phyloP scores from a whole-genome alignment of 1,140 invertebrate species.

The Octopus bimaculoides region DNA sequence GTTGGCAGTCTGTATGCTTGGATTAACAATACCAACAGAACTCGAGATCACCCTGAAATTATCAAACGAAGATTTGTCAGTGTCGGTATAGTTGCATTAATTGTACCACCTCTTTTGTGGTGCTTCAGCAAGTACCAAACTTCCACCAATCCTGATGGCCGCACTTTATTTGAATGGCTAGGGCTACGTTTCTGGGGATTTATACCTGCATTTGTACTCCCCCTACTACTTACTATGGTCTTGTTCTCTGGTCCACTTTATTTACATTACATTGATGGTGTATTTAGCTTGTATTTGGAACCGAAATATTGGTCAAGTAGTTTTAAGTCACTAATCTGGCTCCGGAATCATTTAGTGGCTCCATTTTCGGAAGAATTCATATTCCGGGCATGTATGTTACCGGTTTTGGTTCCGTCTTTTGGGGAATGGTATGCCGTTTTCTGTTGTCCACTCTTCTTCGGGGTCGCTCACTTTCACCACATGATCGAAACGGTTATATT shows the following conservation, averaged over 20 bases:
- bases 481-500: slow-evolving; percentile 74
- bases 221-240: slow-evolving; percentile 77
- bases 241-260: slow-evolving; percentile 45
- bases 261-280: slow-evolving; percentile 49
- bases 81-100: slow-evolving; percentile 74
- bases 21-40: slow-evolving; percentile 26
- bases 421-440: slow-evolving; percentile 74
- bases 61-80: slow-evolving; percentile 86
- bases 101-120: slow-evolving; percentile 76
- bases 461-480: slow-evolving; percentile 90
- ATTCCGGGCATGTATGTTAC: slow-evolving; percentile 91
- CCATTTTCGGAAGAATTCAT: slow-evolving; percentile 93
- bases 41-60: slow-evolving; percentile 75
- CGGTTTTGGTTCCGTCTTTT: slow-evolving; percentile 80
- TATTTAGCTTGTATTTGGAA: slow-evolving; percentile 59
- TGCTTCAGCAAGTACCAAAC: slow-evolving; percentile 44
- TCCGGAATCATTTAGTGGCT: slow-evolving; percentile 85
- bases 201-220: slow-evolving; percentile 71
- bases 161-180: slow-evolving; percentile 67
- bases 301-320: slow-evolving; percentile 73
- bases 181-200: slow-evolving; percentile 75
- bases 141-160: slow-evolving; percentile 58
- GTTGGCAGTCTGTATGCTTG: slow-evolving; percentile 48
- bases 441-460: slow-evolving; percentile 88
- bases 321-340: slow-evolving; percentile 76